Base-by-base conservation (phyloP, 2,797 vertebrate genomes). In the Pangasius sanitwongsei region DNA sequence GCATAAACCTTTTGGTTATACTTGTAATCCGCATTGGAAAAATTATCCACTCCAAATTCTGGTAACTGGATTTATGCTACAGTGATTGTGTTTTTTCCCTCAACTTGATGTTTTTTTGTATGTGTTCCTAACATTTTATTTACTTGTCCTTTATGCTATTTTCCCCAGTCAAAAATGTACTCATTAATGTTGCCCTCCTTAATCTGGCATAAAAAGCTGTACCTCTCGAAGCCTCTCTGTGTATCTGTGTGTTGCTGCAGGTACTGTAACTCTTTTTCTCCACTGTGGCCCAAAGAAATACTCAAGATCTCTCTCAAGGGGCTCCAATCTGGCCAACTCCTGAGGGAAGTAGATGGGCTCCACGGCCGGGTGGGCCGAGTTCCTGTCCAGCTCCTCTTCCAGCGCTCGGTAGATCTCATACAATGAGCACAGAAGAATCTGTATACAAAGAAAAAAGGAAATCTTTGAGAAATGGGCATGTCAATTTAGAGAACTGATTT, bases 351-450 rank as follows among this genome's bases (percentile, higher is more conserved):
- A 98, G 63, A 99, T 95, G 0, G 98, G 97, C 0, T 96, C 93
- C 0, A 96, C 96, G 0, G 95, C 96, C 0, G 97, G 96, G 88
- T 97, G 97, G 55, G 95, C 91, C 44, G 95, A 95, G 90, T 98
- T 98, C 12, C 88, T 94, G 88, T 99, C 98, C n/a, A 98, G 93
- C 93, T 98, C 97, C 67, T 97, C 97, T 86, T 99, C 98, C 37
- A 99, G 95, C 0, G 94, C 97, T 87, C 86, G 92, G 82, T 99
- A 99, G 93, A 99, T 92, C 90, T 97, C 96, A 50, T 98, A 97
- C 90, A 99, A 94, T 59, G 98, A 98, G 37, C 97, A 97, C 44
- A 98, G 95, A 87, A 98, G 95, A 74, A 98, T 94, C 98, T 99
- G 94, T 7, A 92, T 69, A 44, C 57, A 83, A 0, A 0, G 20